A percentile compares a stretch with the other conserved stretches of the same genome.
phyloP scores from a whole-genome alignment of 2,888 invertebrate species.

The Nycteola revayana region DNA sequence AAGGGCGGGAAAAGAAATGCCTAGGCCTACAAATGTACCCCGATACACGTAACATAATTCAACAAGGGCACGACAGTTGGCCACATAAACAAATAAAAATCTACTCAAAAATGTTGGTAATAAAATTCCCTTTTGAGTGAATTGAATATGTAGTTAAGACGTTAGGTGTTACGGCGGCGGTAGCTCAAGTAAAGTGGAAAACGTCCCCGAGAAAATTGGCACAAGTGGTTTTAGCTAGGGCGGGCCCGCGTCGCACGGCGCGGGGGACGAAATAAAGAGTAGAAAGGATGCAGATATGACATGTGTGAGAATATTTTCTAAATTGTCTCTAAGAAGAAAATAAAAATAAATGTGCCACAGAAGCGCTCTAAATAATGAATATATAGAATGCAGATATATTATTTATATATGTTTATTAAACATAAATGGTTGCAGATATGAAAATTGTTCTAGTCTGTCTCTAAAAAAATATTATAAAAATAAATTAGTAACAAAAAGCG shows the following conservation, averaged over 20 bases:
- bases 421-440: no score
- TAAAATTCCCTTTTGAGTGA: slow-evolving; percentile 46
- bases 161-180: slow-evolving; percentile 47
- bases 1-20: slow-evolving; percentile 69
- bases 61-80: slow-evolving; percentile 29
- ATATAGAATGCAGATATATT: no score
- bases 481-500: no score
- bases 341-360: no score
- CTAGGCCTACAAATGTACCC: slow-evolving; percentile 69
- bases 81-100: slow-evolving; percentile 35
- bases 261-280: slow-evolving; percentile 44
- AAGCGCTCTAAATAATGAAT: no score
- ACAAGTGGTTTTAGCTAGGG: slow-evolving; percentile 80
- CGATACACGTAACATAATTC: slow-evolving; percentile 43
- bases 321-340: slow-evolving; percentile 17
- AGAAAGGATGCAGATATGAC: slow-evolving; percentile 23
- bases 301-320: slow-evolving; percentile 10
- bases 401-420: no score
- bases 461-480: no score
- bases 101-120: slow-evolving; percentile 38
- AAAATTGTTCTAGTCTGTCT: no score
- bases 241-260: slow-evolving; percentile 52
- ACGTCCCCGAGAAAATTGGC: slow-evolving; percentile 80
- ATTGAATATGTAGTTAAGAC: slow-evolving; percentile 47
- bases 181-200: slow-evolving; percentile 78